Conservation (phyloP, 2,888 invertebrate genomes). For the Brenthis ino region DNA sequence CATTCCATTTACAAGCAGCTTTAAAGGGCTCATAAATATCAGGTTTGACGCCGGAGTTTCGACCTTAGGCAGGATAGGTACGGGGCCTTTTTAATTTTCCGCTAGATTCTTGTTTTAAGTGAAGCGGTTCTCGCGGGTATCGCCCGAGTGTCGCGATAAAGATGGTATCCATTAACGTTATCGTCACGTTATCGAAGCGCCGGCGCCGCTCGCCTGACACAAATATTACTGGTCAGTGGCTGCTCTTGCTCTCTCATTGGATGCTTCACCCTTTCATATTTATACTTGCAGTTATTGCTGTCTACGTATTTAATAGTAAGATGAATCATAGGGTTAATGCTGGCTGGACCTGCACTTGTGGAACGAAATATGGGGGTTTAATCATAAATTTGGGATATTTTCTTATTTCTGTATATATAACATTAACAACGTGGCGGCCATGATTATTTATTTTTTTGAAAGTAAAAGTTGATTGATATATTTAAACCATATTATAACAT, state of each 20-base stretch:
- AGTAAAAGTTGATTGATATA: too few relatives aligned
- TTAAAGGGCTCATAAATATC: constrained; percentile 40
- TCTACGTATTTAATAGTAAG: constrained; percentile 27
- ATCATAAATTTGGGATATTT: too few relatives aligned
- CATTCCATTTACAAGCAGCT: constrained; percentile 59
- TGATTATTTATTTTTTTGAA: too few relatives aligned
- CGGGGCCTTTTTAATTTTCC: constrained; percentile 36
- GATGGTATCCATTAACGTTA: constrained; percentile 77
- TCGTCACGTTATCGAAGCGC: constrained; percentile 74
- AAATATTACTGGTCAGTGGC: constrained; percentile 63
- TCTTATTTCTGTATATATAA: too few relatives aligned
- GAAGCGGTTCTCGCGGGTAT: constrained; percentile 51
- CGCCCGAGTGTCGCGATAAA: constrained; percentile 64
- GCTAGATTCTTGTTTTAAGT: constrained; percentile 43
- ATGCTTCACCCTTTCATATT: constrained; percentile 30
- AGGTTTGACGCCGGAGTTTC: constrained; percentile 46
- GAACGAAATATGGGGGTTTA: too few relatives aligned
- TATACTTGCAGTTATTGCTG: constrained; percentile 12
- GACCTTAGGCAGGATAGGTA: constrained; percentile 47
- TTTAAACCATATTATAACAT: too few relatives aligned
- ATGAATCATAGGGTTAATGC: constrained; percentile 5
- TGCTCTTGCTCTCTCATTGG: constrained; percentile 56
- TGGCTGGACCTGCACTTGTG: too few relatives aligned
- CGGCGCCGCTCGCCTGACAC: constrained; percentile 64
- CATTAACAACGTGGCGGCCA: too few relatives aligned